A percentile compares a stretch with the other conserved stretches of the same genome.
Evolutionary conservation across 2,113 vertebrate species (phyloP).

Genomic region (Vimba vimba): DNA sequence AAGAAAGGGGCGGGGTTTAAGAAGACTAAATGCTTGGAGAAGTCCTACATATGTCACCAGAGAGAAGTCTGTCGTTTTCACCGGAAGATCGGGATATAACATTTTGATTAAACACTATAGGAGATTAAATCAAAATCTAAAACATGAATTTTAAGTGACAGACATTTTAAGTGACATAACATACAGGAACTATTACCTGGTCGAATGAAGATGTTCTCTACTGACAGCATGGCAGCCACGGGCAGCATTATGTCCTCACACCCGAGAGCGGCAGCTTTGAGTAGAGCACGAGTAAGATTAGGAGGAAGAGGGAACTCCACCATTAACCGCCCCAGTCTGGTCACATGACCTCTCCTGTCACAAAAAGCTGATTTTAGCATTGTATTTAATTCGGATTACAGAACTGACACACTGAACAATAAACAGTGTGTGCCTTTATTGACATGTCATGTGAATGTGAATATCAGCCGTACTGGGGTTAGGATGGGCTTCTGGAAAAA

Average conservation of each 20-base stretch:
- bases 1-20: neutral
- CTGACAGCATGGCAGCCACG: conserved; percentile 94
- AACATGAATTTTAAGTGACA: neutral
- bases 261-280: conserved; percentile 87
- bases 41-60: too few species aligned
- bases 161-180: neutral
- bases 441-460: neutral
- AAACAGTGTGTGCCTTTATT: neutral
- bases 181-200: conserved; percentile 78
- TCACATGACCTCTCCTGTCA: conserved; percentile 88
- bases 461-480: neutral
- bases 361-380: conserved; percentile 4
- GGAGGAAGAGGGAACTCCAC: conserved; percentile 94
- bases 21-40: neutral
- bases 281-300: conserved; percentile 86
- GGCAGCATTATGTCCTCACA: conserved; percentile 91
- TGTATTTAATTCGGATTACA: neutral
- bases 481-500: neutral
- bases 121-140: neutral
- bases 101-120: neutral
- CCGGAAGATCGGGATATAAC: neutral
- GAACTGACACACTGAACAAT: neutral
- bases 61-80: neutral
- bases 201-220: conserved; percentile 95
- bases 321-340: conserved; percentile 87